Evolutionary conservation across 2,888 invertebrate species (phyloP), one percentile per base, ranked within the genome.

Genomic region (Acronicta aceris): DNA sequence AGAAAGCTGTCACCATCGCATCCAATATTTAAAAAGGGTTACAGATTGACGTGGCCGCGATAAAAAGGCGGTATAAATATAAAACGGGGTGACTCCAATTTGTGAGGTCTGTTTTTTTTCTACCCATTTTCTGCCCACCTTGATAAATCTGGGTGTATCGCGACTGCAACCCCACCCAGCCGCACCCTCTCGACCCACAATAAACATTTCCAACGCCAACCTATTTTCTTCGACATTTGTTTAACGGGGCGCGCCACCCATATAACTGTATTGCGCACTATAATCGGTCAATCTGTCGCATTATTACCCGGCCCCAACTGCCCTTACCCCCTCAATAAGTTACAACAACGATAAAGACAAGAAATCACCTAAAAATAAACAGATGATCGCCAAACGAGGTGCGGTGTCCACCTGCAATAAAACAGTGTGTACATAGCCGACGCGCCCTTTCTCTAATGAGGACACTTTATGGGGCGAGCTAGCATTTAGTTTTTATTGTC

Each of bases 401-500:
- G 81, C 81, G 89, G 89, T 87, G 79, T 83, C 81, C 81, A 89
- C 89, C 87, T 87, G 88, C 89, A 86, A 91, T 94, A 94, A 92
- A 92, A 87, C 84, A 76, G 84, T 91, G 89, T 89, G 83, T 85
- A 88, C 81, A 89, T 84, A 86, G 85, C 83, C 70, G 89, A 68
- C 89, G 87, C 92, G 90, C 92, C 93, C 93, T 92, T 90, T 90
- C 86, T 81, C 90, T 94, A 94, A 94, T 93, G 93, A 92, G 93
- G 90, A 84, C 89, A 86, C 85, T 93, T 93, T 92, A 92, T 91
- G 88, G 90, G 89, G 88, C 86, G 80, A 82, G 87, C 85, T 90
- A 85, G 88, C 90, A 90, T 93, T 92, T 91, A 87, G 87, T 80
- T 89, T 87, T 90, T 92, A 92, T 91, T 89, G 86, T 87, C 79